Conservation (phyloP, 2,797 vertebrate genomes). For the Peromyscus aztecus region DNA sequence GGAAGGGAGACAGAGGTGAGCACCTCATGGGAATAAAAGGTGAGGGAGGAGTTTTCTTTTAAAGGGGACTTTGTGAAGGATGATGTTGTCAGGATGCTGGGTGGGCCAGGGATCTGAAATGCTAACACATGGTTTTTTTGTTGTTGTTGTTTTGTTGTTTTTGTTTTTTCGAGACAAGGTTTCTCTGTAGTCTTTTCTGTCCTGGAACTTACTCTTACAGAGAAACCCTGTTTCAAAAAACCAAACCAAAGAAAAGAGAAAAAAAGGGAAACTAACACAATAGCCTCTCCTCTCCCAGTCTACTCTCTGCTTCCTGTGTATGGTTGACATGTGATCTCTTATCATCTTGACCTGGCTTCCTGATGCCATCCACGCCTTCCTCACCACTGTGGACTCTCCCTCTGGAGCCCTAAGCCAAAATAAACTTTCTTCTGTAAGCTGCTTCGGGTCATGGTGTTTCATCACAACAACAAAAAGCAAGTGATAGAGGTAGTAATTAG, state of each 20-base stretch:
- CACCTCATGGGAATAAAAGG: too few relatives aligned
- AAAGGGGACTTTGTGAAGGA: too few relatives aligned
- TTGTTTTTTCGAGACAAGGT: too few relatives aligned
- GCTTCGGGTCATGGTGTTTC: not conserved
- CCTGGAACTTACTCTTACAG: not conserved
- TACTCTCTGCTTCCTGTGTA: not conserved
- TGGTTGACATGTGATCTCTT: not conserved
- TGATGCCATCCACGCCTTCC: not conserved
- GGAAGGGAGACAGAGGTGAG: too few relatives aligned
- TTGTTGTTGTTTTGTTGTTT: too few relatives aligned
- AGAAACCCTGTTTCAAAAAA: too few relatives aligned
- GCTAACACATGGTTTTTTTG: too few relatives aligned
- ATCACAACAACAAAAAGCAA: not conserved
- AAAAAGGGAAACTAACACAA: not conserved
- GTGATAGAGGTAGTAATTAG: not conserved
- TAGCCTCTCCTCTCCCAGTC: not conserved
- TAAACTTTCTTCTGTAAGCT: not conserved
- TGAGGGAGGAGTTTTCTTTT: too few relatives aligned
- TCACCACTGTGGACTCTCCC: not conserved
- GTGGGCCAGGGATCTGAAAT: too few relatives aligned
- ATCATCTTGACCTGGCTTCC: not conserved
- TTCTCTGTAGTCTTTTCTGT: too few relatives aligned
- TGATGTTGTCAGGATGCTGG: too few relatives aligned
- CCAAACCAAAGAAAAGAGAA: too few relatives aligned
- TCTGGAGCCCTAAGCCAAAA: not conserved